A percentile compares a stretch with the other conserved stretches of the same genome.
phyloP scores from a whole-genome alignment of 2,113 vertebrate genomes.

The Anguilla japonica region DNA sequence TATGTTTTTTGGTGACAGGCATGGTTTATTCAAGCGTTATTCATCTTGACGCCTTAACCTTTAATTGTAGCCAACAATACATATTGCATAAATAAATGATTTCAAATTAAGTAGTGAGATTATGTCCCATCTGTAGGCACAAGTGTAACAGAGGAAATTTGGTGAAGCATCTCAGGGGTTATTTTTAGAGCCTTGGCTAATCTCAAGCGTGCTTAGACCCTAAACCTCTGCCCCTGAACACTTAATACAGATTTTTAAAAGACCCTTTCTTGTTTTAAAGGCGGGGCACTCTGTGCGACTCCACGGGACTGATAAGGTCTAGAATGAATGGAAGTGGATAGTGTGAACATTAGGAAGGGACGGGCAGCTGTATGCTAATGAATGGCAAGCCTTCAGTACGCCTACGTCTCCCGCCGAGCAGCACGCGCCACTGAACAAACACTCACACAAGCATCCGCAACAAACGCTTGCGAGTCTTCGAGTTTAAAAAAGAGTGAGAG shows the following conservation, averaged over 20 bases:
- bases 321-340: slow-evolving; percentile 45
- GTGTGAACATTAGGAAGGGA: slow-evolving; percentile 56
- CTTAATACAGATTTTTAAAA: slow-evolving; percentile 24
- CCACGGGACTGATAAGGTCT: slow-evolving; percentile 49
- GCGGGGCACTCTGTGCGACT: neutral
- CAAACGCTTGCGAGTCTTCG: slow-evolving; percentile 48
- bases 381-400: slow-evolving; percentile 63
- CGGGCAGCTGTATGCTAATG: slow-evolving; percentile 95
- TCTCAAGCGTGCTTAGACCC: neutral
- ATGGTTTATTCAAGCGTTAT: neutral
- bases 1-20: neutral
- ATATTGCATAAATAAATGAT: neutral
- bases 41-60: neutral
- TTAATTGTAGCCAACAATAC: neutral
- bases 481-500: slow-evolving; percentile 32
- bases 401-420: slow-evolving; percentile 61
- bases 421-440: slow-evolving; percentile 86
- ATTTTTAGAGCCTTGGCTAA: neutral
- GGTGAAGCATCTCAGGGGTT: slow-evolving; percentile 11
- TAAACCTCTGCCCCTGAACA: neutral
- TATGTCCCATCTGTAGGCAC: neutral
- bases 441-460: slow-evolving; percentile 67
- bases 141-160: neutral
- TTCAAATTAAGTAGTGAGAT: neutral
- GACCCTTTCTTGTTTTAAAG: slow-evolving; percentile 22